Evolutionary conservation across 2,888 invertebrate species (phyloP).

Genomic region (Agonopterix alstromeriana): DNA sequence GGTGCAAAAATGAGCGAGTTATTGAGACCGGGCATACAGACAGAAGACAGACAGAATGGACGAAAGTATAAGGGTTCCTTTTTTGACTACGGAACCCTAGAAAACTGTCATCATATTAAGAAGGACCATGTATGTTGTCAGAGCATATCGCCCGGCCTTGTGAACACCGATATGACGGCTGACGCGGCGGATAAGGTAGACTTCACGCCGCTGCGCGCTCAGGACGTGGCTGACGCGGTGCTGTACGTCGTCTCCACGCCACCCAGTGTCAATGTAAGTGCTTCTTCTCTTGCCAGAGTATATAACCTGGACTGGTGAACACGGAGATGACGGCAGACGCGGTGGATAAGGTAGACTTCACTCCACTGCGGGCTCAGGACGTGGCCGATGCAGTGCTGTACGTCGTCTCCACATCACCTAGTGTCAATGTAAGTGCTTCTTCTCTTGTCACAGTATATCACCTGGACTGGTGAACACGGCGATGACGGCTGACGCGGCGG

Average conservation of each 20-base stretch:
- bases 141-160: conserved; percentile 80
- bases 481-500: conserved; percentile 28
- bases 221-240: conserved; percentile 79
- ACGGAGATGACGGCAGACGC: conserved; percentile 54
- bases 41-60: no score
- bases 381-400: conserved; percentile 79
- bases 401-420: conserved; percentile 76
- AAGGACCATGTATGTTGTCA: conserved; percentile 25
- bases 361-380: conserved; percentile 67
- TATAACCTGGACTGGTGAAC: conserved; percentile 79
- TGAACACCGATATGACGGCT: conserved; percentile 62
- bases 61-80: no score
- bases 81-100: no score
- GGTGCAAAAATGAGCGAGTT: no score
- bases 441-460: conserved; percentile 71
- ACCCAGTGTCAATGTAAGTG: conserved; percentile 60
- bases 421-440: conserved; percentile 51
- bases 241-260: conserved; percentile 78
- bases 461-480: conserved; percentile 79
- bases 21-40: no score
- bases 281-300: conserved; percentile 51
- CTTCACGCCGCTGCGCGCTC: conserved; percentile 50
- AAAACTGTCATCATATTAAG: no score
- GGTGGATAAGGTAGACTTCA: conserved; percentile 18
- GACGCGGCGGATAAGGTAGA: conserved; percentile 21